A percentile compares a stretch with the other conserved stretches of the same genome.
phyloP scores from a whole-genome alignment of 2,113 vertebrate genomes.

The Oriolus oriolus region DNA sequence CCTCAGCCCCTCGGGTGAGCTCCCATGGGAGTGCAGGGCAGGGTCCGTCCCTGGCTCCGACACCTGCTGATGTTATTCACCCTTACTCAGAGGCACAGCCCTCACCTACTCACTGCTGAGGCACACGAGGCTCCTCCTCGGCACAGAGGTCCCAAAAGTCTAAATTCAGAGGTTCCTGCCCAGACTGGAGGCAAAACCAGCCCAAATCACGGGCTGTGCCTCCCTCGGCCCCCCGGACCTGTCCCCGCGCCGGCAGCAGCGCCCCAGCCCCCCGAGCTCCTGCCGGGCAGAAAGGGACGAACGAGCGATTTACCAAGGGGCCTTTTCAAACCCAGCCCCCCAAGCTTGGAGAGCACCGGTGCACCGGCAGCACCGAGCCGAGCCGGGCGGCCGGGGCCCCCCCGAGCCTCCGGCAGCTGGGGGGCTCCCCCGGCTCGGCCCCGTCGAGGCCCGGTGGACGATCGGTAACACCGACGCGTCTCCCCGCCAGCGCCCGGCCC shows the following conservation, averaged over 20 bases:
- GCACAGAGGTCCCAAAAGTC: neutral
- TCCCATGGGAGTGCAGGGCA: neutral
- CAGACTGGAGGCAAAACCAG: neutral
- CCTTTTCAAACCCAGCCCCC: neutral
- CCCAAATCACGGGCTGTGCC: accelerated
- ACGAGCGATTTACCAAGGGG: neutral
- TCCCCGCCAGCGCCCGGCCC: neutral
- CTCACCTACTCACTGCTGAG: neutral
- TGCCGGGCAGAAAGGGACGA: neutral
- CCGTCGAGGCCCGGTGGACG: neutral
- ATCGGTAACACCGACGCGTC: neutral
- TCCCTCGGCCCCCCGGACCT: neutral
- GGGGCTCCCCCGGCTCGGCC: neutral
- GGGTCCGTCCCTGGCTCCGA: accelerated
- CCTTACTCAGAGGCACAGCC: neutral
- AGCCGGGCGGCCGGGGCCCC: neutral
- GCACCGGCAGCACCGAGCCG: neutral
- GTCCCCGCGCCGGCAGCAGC: neutral
- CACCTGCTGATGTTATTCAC: neutral
- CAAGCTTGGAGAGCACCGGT: neutral
- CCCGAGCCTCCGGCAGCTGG: neutral
- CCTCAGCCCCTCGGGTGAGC: neutral
- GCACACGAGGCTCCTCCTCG: neutral
- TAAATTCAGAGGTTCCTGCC: neutral
- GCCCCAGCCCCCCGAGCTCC: neutral